Evolutionary conservation across 2,113 vertebrate species (phyloP).

Genomic region (Dasyprocta punctata): DNA sequence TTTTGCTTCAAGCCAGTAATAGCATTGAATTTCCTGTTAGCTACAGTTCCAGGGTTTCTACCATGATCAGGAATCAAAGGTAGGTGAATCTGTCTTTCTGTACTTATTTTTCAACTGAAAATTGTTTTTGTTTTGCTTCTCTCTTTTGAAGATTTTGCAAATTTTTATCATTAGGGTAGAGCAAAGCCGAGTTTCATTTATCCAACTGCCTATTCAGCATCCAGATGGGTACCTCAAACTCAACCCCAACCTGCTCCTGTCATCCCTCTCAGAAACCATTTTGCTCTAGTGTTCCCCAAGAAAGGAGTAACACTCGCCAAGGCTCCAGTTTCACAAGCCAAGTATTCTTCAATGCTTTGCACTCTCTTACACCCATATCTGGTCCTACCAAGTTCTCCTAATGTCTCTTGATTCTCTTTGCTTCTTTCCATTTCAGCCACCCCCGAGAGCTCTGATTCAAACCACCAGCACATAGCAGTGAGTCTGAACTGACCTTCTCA

Average conservation of each 20-base stretch:
- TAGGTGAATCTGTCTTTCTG: neutral
- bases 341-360: neutral
- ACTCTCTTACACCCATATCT: neutral
- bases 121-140: slow-evolving; percentile 18
- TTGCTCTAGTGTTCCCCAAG: neutral
- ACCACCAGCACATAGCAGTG: neutral
- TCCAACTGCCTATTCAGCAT: neutral
- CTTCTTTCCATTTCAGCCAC: neutral
- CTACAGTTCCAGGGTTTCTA: neutral
- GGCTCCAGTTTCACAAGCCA: neutral
- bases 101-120: slow-evolving; percentile 25
- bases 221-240: neutral
- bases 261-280: neutral
- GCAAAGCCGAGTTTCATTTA: neutral
- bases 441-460: neutral
- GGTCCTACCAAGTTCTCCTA: neutral
- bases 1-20: neutral
- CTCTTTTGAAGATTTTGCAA: neutral
- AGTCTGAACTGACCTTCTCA: neutral
- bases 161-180: neutral
- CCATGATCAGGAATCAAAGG: neutral
- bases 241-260: neutral
- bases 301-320: neutral
- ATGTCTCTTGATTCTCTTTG: neutral
- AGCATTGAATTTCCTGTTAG: neutral